phyloP scores from a whole-genome alignment of 2,113 vertebrate species.

The Garra rufa region DNA sequence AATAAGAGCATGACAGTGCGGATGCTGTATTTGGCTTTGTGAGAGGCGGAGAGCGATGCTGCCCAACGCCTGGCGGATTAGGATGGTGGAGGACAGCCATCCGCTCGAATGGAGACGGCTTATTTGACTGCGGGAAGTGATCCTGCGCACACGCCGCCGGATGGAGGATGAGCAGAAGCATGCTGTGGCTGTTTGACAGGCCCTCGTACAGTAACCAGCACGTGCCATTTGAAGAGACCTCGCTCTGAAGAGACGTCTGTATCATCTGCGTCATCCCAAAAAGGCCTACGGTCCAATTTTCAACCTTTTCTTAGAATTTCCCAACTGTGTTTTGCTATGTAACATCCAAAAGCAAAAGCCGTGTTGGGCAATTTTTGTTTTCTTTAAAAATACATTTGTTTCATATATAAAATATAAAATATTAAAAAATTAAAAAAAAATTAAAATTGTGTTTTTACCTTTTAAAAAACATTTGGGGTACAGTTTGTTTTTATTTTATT shows the following conservation, averaged over 20 bases:
- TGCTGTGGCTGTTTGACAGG: conserved; percentile 30
- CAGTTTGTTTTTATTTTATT: no score
- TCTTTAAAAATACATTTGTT: no score
- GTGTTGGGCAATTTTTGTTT: not conserved
- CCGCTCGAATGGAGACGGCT: conserved; percentile 30
- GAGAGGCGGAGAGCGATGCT: conserved; percentile 42
- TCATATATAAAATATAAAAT: not conserved
- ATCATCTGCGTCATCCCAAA: not conserved
- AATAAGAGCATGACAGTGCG: conserved; percentile 53
- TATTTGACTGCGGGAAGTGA: conserved; percentile 44
- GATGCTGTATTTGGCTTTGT: conserved; percentile 44
- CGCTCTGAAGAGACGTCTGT: not conserved
- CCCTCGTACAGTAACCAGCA: not conserved
- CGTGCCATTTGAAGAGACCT: not conserved
- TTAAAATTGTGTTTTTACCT: no score
- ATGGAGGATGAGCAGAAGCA: conserved; percentile 5
- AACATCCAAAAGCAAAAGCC: not conserved
- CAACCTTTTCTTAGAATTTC: not conserved
- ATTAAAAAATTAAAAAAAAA: no score
- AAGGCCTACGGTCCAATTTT: not conserved
- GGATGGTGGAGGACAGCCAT: conserved; percentile 44
- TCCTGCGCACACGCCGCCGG: not conserved
- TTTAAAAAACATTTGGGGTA: no score
- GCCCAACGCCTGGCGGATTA: conserved; percentile 45
- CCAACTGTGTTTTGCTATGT: not conserved